These are phyloP conservation scores for Nesogale talazaci DNA, from an alignment of 2,113 vertebrate species.

Conservation along the genomic window DNA sequence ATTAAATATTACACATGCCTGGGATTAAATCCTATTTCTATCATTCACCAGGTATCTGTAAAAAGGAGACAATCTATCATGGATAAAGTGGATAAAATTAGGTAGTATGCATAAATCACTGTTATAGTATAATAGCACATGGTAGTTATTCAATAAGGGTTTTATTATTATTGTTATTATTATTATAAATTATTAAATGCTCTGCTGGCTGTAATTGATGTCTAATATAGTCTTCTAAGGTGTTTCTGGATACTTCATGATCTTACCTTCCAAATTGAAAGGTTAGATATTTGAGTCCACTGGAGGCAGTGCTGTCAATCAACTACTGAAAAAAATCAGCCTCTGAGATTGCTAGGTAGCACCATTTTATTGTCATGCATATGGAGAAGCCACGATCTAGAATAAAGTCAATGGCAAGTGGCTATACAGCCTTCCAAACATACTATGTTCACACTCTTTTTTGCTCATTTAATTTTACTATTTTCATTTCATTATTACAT, in stretches of 20 bases:
- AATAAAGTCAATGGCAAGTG: too few species aligned
- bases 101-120: not conserved
- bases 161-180: too few species aligned
- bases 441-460: not conserved
- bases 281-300: not conserved
- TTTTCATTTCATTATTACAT: not conserved
- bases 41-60: not conserved
- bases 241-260: not conserved
- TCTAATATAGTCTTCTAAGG: not conserved
- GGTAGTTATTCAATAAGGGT: not conserved
- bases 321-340: not conserved
- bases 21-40: not conserved
- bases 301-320: not conserved
- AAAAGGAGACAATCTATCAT: not conserved
- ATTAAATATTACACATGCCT: not conserved
- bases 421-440: not conserved
- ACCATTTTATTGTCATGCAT: not conserved
- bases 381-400: not conserved
- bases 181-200: too few species aligned
- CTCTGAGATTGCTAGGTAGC: not conserved
- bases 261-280: not conserved
- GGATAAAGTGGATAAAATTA: not conserved
- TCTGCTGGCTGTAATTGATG: not conserved
- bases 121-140: not conserved
- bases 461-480: not conserved